Percentiles rank a stretch among this genome's conserved stretches.
Conservation (phyloP, 2,888 invertebrate species). For the Augiades crinisus region DNA sequence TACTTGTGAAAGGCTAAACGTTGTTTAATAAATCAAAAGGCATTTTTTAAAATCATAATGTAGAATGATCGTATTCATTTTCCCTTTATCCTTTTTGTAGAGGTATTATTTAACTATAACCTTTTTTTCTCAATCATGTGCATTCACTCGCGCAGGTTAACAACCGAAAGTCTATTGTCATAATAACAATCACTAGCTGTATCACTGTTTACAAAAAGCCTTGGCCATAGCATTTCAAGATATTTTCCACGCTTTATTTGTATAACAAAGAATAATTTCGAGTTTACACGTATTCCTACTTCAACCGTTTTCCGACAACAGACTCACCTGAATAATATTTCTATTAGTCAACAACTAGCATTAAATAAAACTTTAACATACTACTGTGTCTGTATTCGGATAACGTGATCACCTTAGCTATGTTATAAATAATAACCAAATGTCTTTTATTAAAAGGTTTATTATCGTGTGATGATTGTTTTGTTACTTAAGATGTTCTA, state of each 20-base stretch:
- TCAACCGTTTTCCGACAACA: conserved; percentile 13
- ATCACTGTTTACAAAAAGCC: neutral
- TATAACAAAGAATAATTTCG: conserved; percentile 11
- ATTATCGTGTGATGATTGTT: conserved; percentile 73
- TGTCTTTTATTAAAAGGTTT: conserved; percentile 67
- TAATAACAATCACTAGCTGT: neutral
- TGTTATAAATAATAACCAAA: conserved; percentile 45
- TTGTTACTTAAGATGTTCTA: conserved; percentile 59
- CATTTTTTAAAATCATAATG: too few species aligned
- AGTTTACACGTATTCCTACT: conserved; percentile 21
- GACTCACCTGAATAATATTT: neutral
- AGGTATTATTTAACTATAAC: too few species aligned
- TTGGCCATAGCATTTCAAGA: neutral
- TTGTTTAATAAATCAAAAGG: too few species aligned
- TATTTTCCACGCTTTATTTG: neutral
- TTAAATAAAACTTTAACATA: neutral
- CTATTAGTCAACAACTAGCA: neutral
- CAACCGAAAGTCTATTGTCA: neutral
- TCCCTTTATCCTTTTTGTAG: too few species aligned
- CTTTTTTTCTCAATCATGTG: too few species aligned
- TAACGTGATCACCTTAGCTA: conserved; percentile 33
- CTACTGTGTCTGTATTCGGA: conserved; percentile 30
- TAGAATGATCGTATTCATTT: too few species aligned
- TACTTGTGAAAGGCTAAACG: neutral
- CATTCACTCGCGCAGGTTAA: too few species aligned